These are phyloP conservation scores for Diachasma alloeum DNA, from an alignment of 1,140 invertebrate genomes.

Conservation along the genomic window DNA sequence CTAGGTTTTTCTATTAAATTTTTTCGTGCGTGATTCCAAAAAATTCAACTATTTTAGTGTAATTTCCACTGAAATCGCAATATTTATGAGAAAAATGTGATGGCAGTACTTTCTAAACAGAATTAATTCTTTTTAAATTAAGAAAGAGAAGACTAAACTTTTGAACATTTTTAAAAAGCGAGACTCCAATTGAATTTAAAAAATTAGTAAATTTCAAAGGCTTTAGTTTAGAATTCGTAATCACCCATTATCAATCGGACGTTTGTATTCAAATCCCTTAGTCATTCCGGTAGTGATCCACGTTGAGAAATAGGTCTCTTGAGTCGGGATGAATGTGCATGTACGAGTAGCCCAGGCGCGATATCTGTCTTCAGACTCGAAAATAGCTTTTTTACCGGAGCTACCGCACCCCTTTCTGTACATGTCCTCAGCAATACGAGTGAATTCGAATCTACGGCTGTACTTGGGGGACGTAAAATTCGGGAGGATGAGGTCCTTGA, in stretches of 20 bases:
- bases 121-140: too few species aligned
- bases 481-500: neutral
- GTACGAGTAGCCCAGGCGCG: neutral
- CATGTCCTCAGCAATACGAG: neutral
- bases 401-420: slow-evolving; percentile 20
- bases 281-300: slow-evolving; percentile 31
- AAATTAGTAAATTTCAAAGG: neutral
- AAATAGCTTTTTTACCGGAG: neutral
- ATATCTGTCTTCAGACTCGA: slow-evolving; percentile 24
- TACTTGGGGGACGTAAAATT: neutral
- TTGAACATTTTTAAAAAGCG: neutral
- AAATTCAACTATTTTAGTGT: too few species aligned
- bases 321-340: slow-evolving; percentile 25
- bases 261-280: slow-evolving; percentile 31
- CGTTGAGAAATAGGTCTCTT: neutral
- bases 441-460: neutral
- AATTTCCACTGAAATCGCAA: too few species aligned
- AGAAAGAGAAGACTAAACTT: too few species aligned
- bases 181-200: neutral
- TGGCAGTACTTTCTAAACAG: too few species aligned
- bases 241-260: slow-evolving; percentile 39
- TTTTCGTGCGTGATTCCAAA: too few species aligned
- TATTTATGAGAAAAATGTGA: too few species aligned
- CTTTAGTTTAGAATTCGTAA: neutral
- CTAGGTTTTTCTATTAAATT: too few species aligned